These are phyloP conservation scores for Procambarus virginalis DNA, from an alignment of 1,140 invertebrate species.

Conservation along the genomic window DNA sequence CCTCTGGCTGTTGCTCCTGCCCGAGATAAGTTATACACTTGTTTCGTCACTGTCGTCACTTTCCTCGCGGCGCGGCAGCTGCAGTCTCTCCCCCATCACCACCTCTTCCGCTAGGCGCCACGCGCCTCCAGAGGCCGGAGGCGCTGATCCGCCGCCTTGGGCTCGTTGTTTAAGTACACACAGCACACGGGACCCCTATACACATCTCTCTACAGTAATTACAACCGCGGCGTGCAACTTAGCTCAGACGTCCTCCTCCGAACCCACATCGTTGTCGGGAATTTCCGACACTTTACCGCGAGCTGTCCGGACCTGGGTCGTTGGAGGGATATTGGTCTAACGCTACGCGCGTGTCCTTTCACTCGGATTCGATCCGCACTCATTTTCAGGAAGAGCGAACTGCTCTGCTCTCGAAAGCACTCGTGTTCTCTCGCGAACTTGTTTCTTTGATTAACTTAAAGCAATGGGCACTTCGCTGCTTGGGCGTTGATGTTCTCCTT, in stretches of 20 bases:
- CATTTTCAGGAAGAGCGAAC: neutral
- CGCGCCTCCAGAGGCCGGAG: neutral
- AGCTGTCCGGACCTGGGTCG: neutral
- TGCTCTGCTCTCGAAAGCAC: neutral
- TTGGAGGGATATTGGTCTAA: too few species aligned
- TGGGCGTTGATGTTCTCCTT: neutral
- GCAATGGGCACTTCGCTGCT: neutral
- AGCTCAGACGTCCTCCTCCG: neutral
- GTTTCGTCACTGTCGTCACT: conserved; percentile 1
- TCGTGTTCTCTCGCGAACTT: neutral
- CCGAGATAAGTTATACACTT: neutral
- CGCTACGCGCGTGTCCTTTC: neutral
- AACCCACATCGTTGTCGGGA: neutral
- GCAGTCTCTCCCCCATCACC: neutral
- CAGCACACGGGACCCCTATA: conserved; percentile 28
- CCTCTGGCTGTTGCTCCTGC: neutral
- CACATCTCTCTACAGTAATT: conserved; percentile 20
- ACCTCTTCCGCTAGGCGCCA: neutral
- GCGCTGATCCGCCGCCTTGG: neutral
- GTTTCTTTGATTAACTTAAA: neutral
- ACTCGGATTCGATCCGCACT: neutral
- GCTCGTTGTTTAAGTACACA: neutral
- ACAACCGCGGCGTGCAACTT: conserved; percentile 1
- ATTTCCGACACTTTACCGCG: neutral
- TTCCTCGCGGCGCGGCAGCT: neutral